These are phyloP conservation scores for Catharus fuscescens DNA, from an alignment of 2,113 vertebrate genomes.

Conservation along the genomic window DNA sequence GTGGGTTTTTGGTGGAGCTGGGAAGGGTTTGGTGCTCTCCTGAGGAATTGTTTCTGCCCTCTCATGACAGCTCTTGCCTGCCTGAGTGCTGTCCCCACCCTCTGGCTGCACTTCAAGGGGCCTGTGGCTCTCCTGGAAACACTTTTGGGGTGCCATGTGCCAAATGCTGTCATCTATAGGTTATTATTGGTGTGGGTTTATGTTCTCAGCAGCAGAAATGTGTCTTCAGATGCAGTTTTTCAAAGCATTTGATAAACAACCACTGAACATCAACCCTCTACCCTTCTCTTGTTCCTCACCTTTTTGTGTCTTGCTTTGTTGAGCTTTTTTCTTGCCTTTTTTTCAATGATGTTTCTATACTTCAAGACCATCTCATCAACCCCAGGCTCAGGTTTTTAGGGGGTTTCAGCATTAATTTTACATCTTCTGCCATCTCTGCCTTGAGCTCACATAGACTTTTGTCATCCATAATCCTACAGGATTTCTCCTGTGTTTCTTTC, in stretches of 20 bases:
- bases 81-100: background rate
- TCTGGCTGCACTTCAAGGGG: background rate
- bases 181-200: background rate
- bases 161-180: background rate
- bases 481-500: too few relatives aligned
- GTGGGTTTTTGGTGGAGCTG: background rate
- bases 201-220: background rate
- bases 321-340: background rate
- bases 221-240: background rate
- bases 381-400: background rate
- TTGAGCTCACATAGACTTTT: too few relatives aligned
- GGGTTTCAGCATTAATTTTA: too few relatives aligned
- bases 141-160: background rate
- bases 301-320: background rate
- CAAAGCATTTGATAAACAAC: background rate
- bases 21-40: background rate
- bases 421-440: too few relatives aligned
- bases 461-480: too few relatives aligned
- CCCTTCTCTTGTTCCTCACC: background rate
- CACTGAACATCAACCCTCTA: background rate
- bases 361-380: background rate
- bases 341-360: rapidly evolving
- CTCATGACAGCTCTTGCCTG: background rate
- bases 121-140: background rate
- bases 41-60: background rate